Conservation (phyloP, 2,888 invertebrate genomes). For the Drosophila mimetica region DNA sequence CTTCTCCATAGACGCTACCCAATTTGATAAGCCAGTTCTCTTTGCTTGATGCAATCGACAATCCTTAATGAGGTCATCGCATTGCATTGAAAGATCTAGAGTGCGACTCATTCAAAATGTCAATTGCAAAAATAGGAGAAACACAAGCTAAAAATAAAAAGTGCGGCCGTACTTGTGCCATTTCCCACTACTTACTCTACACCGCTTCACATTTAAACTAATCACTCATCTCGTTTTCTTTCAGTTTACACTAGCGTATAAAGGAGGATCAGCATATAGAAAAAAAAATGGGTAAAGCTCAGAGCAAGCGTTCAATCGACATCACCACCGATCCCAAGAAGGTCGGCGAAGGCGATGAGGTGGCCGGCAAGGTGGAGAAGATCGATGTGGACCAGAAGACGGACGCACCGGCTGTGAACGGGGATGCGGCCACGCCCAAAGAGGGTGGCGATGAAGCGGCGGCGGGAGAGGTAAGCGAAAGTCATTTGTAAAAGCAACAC, state of each 20-base stretch:
- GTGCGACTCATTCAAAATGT: conserved; percentile 55
- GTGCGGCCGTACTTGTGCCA: conserved; percentile 29
- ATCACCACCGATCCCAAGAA: conserved; percentile 89
- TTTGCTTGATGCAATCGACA: background rate
- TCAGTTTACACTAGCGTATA: conserved; percentile 82
- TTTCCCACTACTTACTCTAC: conserved; percentile 40
- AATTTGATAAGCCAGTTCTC: conserved; percentile 2
- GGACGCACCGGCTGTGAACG: conserved; percentile 86
- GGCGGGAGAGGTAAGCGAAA: conserved; percentile 52
- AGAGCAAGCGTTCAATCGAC: conserved; percentile 94
- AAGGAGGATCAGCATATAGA: conserved; percentile 52
- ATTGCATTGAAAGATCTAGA: conserved; percentile 14
- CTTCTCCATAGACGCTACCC: background rate
- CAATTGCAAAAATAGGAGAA: conserved; percentile 58
- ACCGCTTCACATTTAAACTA: conserved; percentile 15
- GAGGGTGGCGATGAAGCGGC: conserved; percentile 85
- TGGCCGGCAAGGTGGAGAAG: conserved; percentile 90
- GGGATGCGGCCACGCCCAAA: conserved; percentile 85
- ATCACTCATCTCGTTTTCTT: conserved; percentile 19
- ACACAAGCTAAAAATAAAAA: conserved; percentile 34
- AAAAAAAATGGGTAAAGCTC: conserved; percentile 92
- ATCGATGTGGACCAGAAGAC: conserved; percentile 90
- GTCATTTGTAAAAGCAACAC: background rate
- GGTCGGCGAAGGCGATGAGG: conserved; percentile 85
- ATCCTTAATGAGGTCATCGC: conserved; percentile 31